Evolutionary conservation across 1,140 invertebrate genomes (phyloP), one percentile per base, ranked within the genome.

Genomic region (Diorhabda carinulata): DNA sequence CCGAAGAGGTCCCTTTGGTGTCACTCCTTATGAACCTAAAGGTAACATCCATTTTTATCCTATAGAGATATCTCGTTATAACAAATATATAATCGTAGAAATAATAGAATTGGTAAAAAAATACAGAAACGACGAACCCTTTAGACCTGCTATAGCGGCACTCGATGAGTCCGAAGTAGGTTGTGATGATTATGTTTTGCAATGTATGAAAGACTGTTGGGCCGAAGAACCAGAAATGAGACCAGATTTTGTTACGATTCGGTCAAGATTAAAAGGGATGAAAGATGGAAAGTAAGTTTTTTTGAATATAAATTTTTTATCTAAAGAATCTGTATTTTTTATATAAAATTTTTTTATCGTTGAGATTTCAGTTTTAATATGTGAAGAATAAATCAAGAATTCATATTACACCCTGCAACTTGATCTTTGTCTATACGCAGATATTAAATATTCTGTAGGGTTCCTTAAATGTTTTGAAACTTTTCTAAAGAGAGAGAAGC

Each of bases 151-250:
- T 78, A 82, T 92, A 43, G 84, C 87, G 10, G 83, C 88, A 70
- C 81, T 90, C 10, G 83, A 88, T 57, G 88, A 90, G 57, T 86
- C 84, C 10, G 86, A 88, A 68, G 85, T 85, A 9, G 86, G 86
- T 69, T 88, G 87, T 76, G 90, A 92, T 58, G 91, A 94, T 68
- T 93, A 90, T 77, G 87, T 95, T 57, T 78, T 93, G 45, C 84
- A 85, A 73, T 88, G 88, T 74, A 95, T 96, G 80, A 86, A 86
- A 70, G 93, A 95, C 74, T 94, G 93, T 79, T 97, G 94, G 95
- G 84, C 88, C 7, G 94, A 96, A 80, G 86, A 88, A 73, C 92
- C 94, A 3, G 90, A 93, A 45, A 72, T 83, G 7, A 84, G 94
- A 67, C 94, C 94, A 8, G 92, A 95, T 79, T 96, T 97, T 81